Evolutionary conservation across 1,140 invertebrate genomes (phyloP).

Genomic region (Watersipora subatra): DNA sequence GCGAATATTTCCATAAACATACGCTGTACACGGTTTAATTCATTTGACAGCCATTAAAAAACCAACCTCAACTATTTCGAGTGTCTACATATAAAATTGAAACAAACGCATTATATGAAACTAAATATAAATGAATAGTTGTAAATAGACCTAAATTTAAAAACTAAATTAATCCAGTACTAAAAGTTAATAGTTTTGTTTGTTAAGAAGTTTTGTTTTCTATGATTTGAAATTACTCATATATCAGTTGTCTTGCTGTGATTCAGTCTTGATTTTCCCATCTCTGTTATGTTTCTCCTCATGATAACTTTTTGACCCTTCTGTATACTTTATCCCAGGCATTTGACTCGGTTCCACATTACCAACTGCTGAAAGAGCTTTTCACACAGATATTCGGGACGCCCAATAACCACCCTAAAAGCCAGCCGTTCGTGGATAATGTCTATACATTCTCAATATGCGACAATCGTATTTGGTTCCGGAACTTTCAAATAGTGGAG

Average conservation of each 20-base stretch:
- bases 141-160: no score
- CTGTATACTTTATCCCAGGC: constrained; percentile 37
- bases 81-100: no score
- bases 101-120: no score
- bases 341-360: constrained; percentile 70
- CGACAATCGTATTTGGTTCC: constrained; percentile 92
- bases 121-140: no score
- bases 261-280: neutral
- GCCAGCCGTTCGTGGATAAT: constrained; percentile 98
- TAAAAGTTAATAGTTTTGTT: no score
- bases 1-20: no score
- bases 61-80: no score
- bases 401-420: constrained; percentile 91
- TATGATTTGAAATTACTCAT: neutral
- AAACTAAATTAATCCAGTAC: no score
- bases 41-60: no score
- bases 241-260: neutral
- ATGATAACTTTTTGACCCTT: neutral
- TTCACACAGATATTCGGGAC: constrained; percentile 74
- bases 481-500: constrained; percentile 94
- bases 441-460: constrained; percentile 82
- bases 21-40: no score
- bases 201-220: neutral
- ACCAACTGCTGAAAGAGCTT: constrained; percentile 72
- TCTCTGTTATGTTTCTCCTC: neutral